These are phyloP conservation scores for Eptatretus burgeri DNA, from an alignment of 2,113 vertebrate genomes.

Conservation along the genomic window DNA sequence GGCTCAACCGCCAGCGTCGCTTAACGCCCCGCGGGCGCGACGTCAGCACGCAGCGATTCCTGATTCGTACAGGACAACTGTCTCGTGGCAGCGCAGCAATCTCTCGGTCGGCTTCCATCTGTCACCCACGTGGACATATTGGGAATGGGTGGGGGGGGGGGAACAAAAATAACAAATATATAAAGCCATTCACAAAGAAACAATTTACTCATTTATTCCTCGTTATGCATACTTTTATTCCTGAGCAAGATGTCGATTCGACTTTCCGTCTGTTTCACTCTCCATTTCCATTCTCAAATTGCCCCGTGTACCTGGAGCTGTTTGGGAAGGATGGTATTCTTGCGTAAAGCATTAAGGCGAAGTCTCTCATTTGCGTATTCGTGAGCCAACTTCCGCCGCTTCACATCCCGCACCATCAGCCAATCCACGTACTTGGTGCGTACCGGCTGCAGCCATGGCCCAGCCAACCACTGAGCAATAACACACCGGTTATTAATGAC, in stretches of 20 bases:
- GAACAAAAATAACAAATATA: no score
- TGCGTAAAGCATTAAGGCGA: conserved; percentile 57
- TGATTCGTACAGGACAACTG: conserved; percentile 60
- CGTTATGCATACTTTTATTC: no score
- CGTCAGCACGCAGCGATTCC: conserved; percentile 57
- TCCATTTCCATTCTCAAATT: no score
- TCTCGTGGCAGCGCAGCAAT: conserved; percentile 50
- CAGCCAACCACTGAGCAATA: no score
- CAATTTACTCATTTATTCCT: no score
- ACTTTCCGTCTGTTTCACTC: no score
- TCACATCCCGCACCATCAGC: conserved; percentile 70
- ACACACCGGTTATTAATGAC: no score
- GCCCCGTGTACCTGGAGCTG: conserved; percentile 38
- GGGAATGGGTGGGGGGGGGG: no score
- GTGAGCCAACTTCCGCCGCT: conserved; percentile 46
- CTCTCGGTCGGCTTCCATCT: conserved; percentile 59
- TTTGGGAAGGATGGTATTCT: conserved; percentile 60
- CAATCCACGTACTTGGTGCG: conserved; percentile 43
- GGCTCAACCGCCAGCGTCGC: conserved; percentile 53
- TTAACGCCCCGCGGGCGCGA: conserved; percentile 59
- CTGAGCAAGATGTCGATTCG: no score
- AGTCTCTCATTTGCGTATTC: conserved; percentile 53
- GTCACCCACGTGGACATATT: no score
- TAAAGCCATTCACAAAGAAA: no score
- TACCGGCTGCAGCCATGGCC: no score